phyloP scores from a whole-genome alignment of 2,797 vertebrate genomes.

The Halcyon badia region DNA sequence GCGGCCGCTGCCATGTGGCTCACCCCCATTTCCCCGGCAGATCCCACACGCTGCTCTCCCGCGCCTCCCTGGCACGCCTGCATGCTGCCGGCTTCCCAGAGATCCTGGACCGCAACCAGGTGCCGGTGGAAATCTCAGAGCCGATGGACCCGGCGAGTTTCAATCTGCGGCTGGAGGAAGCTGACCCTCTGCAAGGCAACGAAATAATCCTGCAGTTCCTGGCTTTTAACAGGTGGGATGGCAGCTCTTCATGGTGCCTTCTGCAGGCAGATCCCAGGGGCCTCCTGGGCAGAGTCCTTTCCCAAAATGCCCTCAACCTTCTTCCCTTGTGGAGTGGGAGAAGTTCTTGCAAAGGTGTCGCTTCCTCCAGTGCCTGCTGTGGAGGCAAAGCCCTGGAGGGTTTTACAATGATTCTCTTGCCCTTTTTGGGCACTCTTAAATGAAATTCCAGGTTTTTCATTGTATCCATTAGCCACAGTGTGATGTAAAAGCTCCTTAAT shows the following conservation, averaged over 20 bases:
- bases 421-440: neutral
- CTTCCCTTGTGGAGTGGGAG: neutral
- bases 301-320: fast-evolving
- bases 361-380: neutral
- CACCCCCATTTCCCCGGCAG: slow-evolving; percentile 51
- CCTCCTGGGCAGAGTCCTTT: neutral
- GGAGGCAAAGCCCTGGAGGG: neutral
- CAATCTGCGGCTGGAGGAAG: slow-evolving; percentile 86
- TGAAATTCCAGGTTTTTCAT: neutral
- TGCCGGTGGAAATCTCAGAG: slow-evolving; percentile 85
- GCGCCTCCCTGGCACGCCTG: slow-evolving; percentile 86
- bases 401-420: neutral
- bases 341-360: neutral
- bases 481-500: neutral
- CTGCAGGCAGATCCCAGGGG: neutral
- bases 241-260: fast-evolving
- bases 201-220: slow-evolving; percentile 93
- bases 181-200: slow-evolving; percentile 87
- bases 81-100: slow-evolving; percentile 86
- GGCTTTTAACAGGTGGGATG: slow-evolving; percentile 89
- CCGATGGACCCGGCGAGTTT: slow-evolving; percentile 79
- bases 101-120: slow-evolving; percentile 83
- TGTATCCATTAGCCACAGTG: neutral
- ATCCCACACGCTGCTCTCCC: slow-evolving; percentile 81
- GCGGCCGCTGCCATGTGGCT: fast-evolving